A percentile compares a stretch with the other conserved stretches of the same genome.
Conservation (phyloP, 2,113 vertebrate species). For the Empidonax traillii region DNA sequence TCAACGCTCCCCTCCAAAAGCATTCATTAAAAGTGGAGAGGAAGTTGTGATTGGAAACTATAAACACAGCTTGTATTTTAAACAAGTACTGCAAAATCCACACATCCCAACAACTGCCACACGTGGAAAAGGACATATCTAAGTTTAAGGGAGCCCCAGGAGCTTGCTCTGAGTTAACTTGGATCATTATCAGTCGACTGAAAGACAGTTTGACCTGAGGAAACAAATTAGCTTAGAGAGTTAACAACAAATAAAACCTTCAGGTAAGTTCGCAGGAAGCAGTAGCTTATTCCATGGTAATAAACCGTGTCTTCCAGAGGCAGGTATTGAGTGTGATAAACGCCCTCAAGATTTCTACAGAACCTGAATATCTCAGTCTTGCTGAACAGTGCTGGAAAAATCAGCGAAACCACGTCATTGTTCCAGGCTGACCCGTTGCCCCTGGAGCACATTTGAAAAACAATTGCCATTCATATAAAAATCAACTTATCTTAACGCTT, state of each 20-base stretch:
- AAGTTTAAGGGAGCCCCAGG: background rate
- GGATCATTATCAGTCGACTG: background rate
- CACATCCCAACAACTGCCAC: background rate
- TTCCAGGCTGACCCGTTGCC: background rate
- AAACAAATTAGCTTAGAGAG: background rate
- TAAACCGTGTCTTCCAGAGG: background rate
- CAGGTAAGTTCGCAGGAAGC: background rate
- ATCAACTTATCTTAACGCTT: background rate
- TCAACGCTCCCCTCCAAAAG: background rate
- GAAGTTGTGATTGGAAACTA: background rate
- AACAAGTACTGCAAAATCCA: background rate
- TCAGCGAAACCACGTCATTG: background rate
- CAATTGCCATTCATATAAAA: background rate
- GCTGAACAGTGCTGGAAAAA: background rate
- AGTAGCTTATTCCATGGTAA: background rate
- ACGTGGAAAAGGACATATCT: background rate
- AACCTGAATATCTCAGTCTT: background rate
- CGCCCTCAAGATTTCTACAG: background rate
- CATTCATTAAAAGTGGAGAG: background rate
- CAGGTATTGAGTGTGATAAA: background rate
- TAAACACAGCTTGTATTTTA: background rate
- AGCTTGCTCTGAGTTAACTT: background rate
- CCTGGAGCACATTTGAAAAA: background rate
- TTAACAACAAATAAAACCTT: background rate
- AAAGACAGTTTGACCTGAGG: background rate